phyloP scores from a whole-genome alignment of 2,888 invertebrate genomes.

The Xylocampa areola region DNA sequence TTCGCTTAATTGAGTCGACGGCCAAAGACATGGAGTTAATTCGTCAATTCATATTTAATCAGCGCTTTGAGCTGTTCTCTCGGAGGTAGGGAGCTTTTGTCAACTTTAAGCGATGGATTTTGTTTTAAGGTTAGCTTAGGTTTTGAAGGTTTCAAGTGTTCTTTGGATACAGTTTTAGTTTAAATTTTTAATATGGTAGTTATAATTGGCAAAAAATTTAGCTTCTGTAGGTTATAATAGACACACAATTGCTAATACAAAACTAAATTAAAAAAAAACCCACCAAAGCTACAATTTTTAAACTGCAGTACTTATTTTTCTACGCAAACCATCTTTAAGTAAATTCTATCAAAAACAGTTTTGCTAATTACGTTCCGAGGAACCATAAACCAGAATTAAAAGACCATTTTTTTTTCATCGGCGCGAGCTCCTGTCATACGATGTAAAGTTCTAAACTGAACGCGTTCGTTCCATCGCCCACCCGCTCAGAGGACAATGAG shows the following conservation, averaged over 20 bases:
- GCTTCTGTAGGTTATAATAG: not conserved
- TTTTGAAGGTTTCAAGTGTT: constrained; percentile 6
- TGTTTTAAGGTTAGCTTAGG: constrained; percentile 35
- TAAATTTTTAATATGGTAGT: no score
- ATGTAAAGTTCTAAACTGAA: constrained; percentile 35
- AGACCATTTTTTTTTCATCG: constrained; percentile 2
- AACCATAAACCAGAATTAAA: no score
- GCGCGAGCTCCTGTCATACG: constrained; percentile 24
- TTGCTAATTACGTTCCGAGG: no score
- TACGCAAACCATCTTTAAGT: no score
- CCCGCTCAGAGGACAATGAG: constrained; percentile 52
- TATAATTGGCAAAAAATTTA: not conserved
- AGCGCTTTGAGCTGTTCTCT: constrained; percentile 58
- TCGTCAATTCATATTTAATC: constrained; percentile 88
- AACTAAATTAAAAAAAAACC: no score
- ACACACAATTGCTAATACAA: no score
- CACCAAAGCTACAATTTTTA: no score
- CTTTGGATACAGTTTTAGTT: not conserved
- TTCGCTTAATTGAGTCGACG: constrained; percentile 87
- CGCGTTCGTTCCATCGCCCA: constrained; percentile 32
- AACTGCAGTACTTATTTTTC: no score
- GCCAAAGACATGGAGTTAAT: constrained; percentile 86
- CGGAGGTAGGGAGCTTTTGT: constrained; percentile 39
- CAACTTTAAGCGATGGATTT: constrained; percentile 14
- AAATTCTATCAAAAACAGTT: no score